Evolutionary conservation across 2,113 vertebrate species (phyloP).

Genomic region (Python bivittatus): DNA sequence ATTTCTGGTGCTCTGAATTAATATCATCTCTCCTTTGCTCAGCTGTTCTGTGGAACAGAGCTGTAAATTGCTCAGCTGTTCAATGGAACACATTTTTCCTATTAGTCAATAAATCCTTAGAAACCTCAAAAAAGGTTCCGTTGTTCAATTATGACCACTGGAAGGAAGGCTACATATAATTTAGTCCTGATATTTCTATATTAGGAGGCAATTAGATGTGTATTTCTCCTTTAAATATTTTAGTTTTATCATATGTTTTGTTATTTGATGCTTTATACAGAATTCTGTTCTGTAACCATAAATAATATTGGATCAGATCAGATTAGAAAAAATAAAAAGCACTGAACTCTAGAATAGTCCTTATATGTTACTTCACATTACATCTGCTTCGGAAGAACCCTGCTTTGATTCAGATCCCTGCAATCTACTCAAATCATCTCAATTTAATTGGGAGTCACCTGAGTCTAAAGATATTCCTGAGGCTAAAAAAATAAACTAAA

Average conservation of each 20-base stretch:
- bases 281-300: not conserved
- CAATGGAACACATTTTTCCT: not conserved
- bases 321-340: not conserved
- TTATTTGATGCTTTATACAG: not conserved
- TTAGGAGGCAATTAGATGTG: not conserved
- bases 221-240: not conserved
- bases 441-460: not conserved
- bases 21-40: not conserved
- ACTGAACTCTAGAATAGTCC: not conserved
- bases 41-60: not conserved
- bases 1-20: not conserved
- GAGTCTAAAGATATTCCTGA: not conserved
- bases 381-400: not conserved
- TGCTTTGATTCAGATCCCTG: not conserved
- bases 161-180: not conserved
- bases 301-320: not conserved
- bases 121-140: not conserved
- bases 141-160: not conserved
- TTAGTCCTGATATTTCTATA: not conserved
- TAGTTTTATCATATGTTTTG: not conserved
- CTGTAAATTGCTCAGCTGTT: not conserved
- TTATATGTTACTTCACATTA: not conserved
- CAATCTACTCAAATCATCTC: not conserved
- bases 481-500: not conserved
- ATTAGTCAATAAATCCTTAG: not conserved